These are phyloP conservation scores for Myodes glareolus DNA, from an alignment of 2,113 vertebrate genomes.

Conservation along the genomic window DNA sequence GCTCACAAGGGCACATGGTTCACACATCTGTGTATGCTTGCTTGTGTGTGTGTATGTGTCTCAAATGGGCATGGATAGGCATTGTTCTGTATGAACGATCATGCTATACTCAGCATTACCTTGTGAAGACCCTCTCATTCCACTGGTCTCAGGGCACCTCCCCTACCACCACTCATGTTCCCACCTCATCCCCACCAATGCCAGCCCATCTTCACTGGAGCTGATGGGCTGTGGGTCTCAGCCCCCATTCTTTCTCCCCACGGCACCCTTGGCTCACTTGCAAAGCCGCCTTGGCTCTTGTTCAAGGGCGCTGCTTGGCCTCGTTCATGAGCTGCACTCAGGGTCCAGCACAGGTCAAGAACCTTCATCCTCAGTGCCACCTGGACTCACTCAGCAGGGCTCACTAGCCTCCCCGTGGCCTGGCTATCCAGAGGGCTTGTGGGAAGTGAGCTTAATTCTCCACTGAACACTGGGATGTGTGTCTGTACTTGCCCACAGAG, in stretches of 20 bases:
- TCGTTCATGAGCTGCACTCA: not conserved
- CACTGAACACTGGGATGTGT: no score
- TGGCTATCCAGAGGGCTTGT: not conserved
- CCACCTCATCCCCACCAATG: not conserved
- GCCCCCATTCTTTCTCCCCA: not conserved
- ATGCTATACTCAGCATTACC: rapidly evolving
- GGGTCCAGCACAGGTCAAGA: not conserved
- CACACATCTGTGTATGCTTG: not conserved
- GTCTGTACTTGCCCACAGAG: not conserved
- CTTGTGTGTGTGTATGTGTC: not conserved
- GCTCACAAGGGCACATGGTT: not conserved
- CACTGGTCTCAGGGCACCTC: not conserved
- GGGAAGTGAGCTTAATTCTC: not conserved
- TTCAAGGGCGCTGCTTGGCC: not conserved
- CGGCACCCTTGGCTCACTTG: not conserved
- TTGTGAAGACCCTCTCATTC: not conserved
- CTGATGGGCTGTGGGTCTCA: not conserved
- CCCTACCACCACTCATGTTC: not conserved
- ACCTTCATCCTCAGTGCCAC: not conserved
- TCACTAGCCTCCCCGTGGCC: not conserved
- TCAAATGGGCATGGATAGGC: rapidly evolving
- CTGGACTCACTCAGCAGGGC: not conserved
- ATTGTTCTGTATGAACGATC: not conserved
- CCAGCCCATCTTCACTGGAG: not conserved
- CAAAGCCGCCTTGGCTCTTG: not conserved